Conservation (phyloP, 2,888 invertebrate species). For the Theretra japonica region DNA sequence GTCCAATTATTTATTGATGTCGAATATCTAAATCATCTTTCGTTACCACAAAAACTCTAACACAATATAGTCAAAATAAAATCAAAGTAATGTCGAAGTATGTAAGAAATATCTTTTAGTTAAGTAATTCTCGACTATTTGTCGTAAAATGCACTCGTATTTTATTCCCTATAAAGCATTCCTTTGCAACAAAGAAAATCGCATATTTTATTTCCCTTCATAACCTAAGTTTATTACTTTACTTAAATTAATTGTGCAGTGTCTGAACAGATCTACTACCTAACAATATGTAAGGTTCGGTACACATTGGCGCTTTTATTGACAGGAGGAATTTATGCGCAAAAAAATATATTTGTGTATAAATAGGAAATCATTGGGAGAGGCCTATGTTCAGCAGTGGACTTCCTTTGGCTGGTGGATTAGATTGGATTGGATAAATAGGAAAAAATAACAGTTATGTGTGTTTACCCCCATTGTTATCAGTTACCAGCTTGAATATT, state of each 20-base stretch:
- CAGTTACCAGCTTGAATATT: too few species aligned
- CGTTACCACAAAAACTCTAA: too few species aligned
- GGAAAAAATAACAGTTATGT: too few species aligned
- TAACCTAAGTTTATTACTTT: neutral
- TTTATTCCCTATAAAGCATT: slow-evolving; percentile 8
- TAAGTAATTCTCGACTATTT: neutral
- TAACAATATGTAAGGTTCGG: neutral
- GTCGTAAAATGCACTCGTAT: slow-evolving; percentile 1
- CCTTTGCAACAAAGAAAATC: slow-evolving; percentile 1
- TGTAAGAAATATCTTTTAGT: neutral
- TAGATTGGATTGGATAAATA: too few species aligned
- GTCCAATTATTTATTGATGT: too few species aligned
- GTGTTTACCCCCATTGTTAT: too few species aligned
- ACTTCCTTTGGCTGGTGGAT: too few species aligned
- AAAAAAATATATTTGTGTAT: neutral
- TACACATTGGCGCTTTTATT: neutral
- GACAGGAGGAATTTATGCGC: neutral
- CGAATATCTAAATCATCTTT: too few species aligned
- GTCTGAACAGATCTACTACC: slow-evolving; percentile 11
- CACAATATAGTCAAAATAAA: neutral
- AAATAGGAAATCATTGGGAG: too few species aligned
- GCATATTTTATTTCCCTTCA: neutral
- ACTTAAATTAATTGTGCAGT: slow-evolving; percentile 7
- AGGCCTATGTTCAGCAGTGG: too few species aligned
- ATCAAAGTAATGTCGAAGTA: neutral